Percentiles rank a stretch among this genome's conserved stretches.
Conservation (phyloP, 2,888 invertebrate genomes). For the Diloba caeruleocephala region DNA sequence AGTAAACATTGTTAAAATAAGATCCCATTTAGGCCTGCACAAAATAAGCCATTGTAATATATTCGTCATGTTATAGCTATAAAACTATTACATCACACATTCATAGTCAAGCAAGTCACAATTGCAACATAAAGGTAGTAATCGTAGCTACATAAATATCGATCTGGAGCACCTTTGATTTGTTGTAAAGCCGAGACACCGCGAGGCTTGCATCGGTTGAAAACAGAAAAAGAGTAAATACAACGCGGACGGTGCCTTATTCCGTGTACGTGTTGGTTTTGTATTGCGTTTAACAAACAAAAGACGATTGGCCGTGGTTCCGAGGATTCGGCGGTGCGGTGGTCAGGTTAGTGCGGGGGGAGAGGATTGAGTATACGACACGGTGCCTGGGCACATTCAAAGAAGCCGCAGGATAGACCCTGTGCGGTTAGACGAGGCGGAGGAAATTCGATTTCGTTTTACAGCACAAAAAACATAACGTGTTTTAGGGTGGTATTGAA, state of each 20-base stretch:
- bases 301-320: conserved; percentile 74
- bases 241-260: conserved; percentile 62
- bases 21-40: conserved; percentile 41
- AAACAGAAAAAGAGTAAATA: conserved; percentile 60
- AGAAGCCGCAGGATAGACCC: conserved; percentile 80
- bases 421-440: conserved; percentile 71
- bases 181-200: conserved; percentile 27
- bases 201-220: conserved; percentile 33
- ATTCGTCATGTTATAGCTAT: conserved; percentile 45
- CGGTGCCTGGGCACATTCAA: conserved; percentile 80
- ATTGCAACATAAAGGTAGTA: conserved; percentile 48
- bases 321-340: conserved; percentile 57
- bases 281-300: conserved; percentile 83
- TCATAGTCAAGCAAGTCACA: conserved; percentile 41
- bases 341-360: conserved; percentile 38
- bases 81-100: conserved; percentile 49
- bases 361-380: conserved; percentile 64
- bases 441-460: conserved; percentile 67
- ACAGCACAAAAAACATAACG: conserved; percentile 36
- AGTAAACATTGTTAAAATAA: conserved; percentile 39
- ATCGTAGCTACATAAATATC: conserved; percentile 47
- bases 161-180: conserved; percentile 55
- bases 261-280: conserved; percentile 78
- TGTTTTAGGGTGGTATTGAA: conserved; percentile 20
- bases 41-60: conserved; percentile 42